Evolutionary conservation across 1,140 invertebrate species (phyloP), one percentile per base, ranked within the genome.

Genomic region (Apocrypta bakeri): DNA sequence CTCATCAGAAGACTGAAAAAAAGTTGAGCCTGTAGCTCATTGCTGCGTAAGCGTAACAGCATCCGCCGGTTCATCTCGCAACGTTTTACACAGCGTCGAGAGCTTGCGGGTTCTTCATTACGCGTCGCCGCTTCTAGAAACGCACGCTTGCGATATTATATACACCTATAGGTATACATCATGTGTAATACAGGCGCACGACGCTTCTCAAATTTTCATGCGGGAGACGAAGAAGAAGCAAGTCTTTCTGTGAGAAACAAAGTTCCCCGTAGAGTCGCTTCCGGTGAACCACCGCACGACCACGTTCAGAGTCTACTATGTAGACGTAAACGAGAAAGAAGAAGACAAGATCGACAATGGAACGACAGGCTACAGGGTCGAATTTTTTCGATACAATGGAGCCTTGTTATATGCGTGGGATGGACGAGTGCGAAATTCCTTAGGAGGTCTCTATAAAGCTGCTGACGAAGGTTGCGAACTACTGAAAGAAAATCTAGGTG

Each of bases 171-270:
- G n/a, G n/a, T n/a, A 56, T n/a, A 56, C 48, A 56, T 17, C 1
- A 21, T 21, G 48, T 21, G 48, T 1, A 17, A 21, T 21, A 56
- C 14, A 21, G 48, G 1, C 14, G 17, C 21, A 21, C 42, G 37
- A 12, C 61, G 56, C 3, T 29, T 56, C 27, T 31, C 42, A 1
- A 24, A 63, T 63, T 63, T 61, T 63, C 31, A 78, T 42, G 75
- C 75, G 61, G 61, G 75, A 66, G n/a, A 8, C 48, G 14, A 1
- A 48, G 42, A 17, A 69, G 24, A 79, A 79, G 83, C 83, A 79
- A 73, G 87, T 85, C 83, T 85, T 86, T 81, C 73, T 84, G n/a
- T n/a, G 84, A 84, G 85, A 87, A 86, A 85, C 76, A 6, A n/a
- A n/a, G n/a, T n/a, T n/a, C 37, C 29, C 21, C 21, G 40, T 27